Evolutionary conservation across 2,797 vertebrate species (phyloP).

Genomic region (Sebastes goodei): DNA sequence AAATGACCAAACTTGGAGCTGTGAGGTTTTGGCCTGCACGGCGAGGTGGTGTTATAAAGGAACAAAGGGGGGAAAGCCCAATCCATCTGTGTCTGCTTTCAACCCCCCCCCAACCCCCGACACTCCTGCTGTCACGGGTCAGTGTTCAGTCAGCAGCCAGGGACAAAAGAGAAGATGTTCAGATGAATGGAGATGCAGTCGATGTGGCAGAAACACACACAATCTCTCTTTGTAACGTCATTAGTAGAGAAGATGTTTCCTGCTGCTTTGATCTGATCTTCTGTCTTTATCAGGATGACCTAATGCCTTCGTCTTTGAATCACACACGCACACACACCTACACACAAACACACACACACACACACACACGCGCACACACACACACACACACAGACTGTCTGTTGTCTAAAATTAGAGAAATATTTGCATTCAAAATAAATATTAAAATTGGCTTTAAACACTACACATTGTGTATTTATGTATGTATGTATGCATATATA

Average conservation of each 20-base stretch:
- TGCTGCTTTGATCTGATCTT: conserved; percentile 62
- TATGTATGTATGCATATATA: too few relatives aligned
- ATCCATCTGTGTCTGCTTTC: conserved; percentile 30
- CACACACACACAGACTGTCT: too few relatives aligned
- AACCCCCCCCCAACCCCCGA: background rate
- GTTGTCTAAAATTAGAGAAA: too few relatives aligned
- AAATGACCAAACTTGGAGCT: conserved; percentile 1
- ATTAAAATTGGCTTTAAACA: too few relatives aligned
- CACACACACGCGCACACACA: background rate
- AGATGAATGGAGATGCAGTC: conserved; percentile 42
- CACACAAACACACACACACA: conserved; percentile 5
- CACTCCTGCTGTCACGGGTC: conserved; percentile 59
- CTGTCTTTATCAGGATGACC: conserved; percentile 59
- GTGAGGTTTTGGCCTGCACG: background rate
- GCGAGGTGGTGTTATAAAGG: background rate
- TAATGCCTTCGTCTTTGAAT: background rate
- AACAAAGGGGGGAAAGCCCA: conserved; percentile 21
- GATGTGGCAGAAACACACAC: conserved; percentile 30
- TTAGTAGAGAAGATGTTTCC: conserved; percentile 68
- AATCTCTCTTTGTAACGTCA: conserved; percentile 54
- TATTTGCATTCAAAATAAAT: too few relatives aligned
- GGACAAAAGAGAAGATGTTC: conserved; percentile 58
- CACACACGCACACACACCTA: conserved; percentile 18
- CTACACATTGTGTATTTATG: too few relatives aligned
- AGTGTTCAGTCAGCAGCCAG: conserved; percentile 47